phyloP scores from a whole-genome alignment of 2,797 vertebrate species.

The Peromyscus nudipes region DNA sequence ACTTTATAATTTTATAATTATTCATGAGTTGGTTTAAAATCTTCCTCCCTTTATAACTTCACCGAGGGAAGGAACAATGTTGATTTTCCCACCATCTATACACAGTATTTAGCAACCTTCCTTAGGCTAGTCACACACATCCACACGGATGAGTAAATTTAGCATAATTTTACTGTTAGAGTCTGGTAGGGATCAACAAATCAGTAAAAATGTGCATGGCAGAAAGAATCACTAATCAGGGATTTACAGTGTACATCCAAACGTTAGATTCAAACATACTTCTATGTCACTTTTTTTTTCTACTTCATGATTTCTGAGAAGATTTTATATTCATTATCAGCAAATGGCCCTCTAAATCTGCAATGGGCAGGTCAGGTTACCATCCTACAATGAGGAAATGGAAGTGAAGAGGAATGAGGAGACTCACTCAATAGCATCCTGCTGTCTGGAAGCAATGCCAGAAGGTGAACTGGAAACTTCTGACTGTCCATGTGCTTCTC shows the following conservation, averaged over 20 bases:
- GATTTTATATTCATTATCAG: background rate
- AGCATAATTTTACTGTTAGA: background rate
- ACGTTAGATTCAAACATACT: background rate
- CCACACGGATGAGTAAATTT: background rate
- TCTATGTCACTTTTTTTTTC: background rate
- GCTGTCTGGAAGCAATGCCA: background rate
- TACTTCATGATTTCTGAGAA: slow-evolving; percentile 16
- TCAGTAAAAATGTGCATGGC: background rate
- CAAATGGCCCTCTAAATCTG: background rate
- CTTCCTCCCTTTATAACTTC: slow-evolving; percentile 6
- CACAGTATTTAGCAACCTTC: background rate
- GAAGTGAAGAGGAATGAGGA: background rate
- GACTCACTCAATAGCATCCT: rapidly evolving
- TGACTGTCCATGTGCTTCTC: background rate
- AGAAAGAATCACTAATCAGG: slow-evolving; percentile 28
- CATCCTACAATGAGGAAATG: background rate
- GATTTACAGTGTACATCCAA: slow-evolving; percentile 59
- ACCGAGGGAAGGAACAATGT: background rate
- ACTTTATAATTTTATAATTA: slow-evolving; percentile 43
- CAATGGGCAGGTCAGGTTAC: background rate
- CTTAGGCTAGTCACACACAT: background rate
- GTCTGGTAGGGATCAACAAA: background rate
- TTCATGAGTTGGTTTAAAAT: background rate
- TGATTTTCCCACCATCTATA: background rate
- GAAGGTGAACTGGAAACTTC: slow-evolving; percentile 49